Evolutionary conservation across 1,140 invertebrate species (phyloP).

Genomic region (Sitodiplosis mosellana): DNA sequence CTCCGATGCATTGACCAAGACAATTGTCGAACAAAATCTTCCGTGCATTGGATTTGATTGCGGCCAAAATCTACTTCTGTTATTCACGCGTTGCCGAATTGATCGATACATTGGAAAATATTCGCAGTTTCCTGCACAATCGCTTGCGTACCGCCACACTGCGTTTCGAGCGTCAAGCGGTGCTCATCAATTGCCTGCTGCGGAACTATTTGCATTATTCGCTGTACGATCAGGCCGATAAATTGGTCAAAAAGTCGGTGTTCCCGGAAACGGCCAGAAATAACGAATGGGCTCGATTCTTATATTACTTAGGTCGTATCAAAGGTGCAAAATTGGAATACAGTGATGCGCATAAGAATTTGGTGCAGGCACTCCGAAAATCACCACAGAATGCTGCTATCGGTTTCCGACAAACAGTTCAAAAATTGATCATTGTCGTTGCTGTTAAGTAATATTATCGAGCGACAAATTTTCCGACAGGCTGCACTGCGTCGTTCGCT

Average conservation of each 20-base stretch:
- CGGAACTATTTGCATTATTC: constrained; percentile 93
- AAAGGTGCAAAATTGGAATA: constrained; percentile 95
- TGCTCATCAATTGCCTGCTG: constrained; percentile 86
- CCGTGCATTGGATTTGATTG: constrained; percentile 80
- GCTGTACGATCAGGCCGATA: constrained; percentile 88
- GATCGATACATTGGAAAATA: constrained; percentile 68
- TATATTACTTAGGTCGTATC: constrained; percentile 94
- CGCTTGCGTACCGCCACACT: constrained; percentile 85
- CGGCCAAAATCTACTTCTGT: constrained; percentile 95
- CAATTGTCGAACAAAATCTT: constrained; percentile 78
- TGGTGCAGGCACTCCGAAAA: constrained; percentile 86
- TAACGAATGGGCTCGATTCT: constrained; percentile 94
- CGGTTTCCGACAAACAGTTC: constrained; percentile 96
- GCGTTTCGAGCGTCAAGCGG: constrained; percentile 88
- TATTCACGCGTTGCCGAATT: constrained; percentile 86
- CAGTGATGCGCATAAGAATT: constrained; percentile 87
- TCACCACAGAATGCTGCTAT: constrained; percentile 92
- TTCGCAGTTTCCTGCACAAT: constrained; percentile 75
- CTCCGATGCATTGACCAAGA: constrained; percentile 69
- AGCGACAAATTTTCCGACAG: constrained; percentile 74
- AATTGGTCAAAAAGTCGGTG: constrained; percentile 87
- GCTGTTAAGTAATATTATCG: constrained; percentile 92
- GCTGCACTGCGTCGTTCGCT: constrained; percentile 69
- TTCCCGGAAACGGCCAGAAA: constrained; percentile 95
- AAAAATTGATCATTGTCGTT: constrained; percentile 91